These are phyloP conservation scores for Papilio polyxenes DNA, from an alignment of 1,140 invertebrate species.

Conservation along the genomic window DNA sequence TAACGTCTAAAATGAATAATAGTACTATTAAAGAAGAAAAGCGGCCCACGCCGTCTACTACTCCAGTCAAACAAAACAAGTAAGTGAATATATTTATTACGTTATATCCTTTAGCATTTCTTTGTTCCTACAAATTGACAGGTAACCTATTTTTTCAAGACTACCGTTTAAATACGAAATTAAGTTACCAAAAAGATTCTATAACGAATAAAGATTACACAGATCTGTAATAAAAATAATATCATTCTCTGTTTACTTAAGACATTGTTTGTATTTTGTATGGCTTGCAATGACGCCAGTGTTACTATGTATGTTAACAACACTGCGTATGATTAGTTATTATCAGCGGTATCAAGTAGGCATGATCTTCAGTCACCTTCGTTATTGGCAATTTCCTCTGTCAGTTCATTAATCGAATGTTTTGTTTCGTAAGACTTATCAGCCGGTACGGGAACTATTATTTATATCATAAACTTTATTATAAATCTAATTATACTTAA, in stretches of 20 bases:
- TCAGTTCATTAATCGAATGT: constrained; percentile 55
- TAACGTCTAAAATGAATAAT: constrained; percentile 90
- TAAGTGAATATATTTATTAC: constrained; percentile 59
- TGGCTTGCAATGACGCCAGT: background rate
- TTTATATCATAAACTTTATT: constrained; percentile 51
- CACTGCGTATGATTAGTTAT: constrained; percentile 20
- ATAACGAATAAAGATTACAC: background rate
- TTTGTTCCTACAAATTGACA: background rate
- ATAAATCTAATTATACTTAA: constrained; percentile 47
- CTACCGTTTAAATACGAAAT: no score
- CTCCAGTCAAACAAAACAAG: constrained; percentile 82
- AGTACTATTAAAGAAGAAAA: constrained; percentile 85
- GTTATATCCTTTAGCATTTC: background rate
- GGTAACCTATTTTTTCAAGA: background rate
- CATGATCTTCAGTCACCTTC: constrained; percentile 45
- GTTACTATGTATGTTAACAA: constrained; percentile 24
- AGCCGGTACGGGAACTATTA: constrained; percentile 62
- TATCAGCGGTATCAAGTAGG: constrained; percentile 24
- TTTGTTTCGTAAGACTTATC: constrained; percentile 62
- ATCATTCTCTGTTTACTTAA: background rate
- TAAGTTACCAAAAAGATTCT: no score
- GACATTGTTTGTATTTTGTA: constrained; percentile 3
- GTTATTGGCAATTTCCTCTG: constrained; percentile 58
- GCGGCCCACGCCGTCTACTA: constrained; percentile 84
- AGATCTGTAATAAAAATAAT: background rate